A percentile compares a stretch with the other conserved stretches of the same genome.
phyloP scores from a whole-genome alignment of 2,888 invertebrate genomes.

The Ormyrus thymus region DNA sequence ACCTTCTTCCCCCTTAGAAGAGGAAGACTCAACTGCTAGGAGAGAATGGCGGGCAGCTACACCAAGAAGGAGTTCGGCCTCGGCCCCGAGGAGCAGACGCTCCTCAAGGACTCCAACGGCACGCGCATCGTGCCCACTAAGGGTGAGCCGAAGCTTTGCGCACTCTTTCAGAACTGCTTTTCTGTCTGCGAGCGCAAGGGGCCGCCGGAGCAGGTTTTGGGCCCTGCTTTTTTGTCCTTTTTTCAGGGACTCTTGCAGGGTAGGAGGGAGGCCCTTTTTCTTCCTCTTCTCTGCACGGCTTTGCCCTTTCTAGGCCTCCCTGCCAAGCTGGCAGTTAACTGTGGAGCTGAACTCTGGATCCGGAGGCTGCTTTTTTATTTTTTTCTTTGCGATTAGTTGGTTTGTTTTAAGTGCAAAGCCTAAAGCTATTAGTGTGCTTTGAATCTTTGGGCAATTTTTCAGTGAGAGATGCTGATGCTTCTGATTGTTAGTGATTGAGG shows the following conservation, averaged over 20 bases:
- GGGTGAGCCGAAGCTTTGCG: slow-evolving; percentile 59
- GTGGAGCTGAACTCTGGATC: no score
- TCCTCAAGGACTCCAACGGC: slow-evolving; percentile 69
- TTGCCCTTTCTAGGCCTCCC: slow-evolving; percentile 27
- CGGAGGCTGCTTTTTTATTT: no score
- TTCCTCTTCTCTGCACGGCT: slow-evolving; percentile 4
- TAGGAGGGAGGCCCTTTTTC: slow-evolving; percentile 10
- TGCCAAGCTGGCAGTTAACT: background rate
- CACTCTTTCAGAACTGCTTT: background rate
- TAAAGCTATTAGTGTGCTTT: no score
- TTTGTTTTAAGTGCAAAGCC: no score
- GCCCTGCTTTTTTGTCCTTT: background rate
- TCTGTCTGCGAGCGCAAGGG: background rate
- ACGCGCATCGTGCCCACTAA: slow-evolving; percentile 67
- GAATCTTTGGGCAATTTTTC: no score
- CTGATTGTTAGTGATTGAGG: no score
- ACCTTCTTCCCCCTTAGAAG: background rate
- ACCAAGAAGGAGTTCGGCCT: slow-evolving; percentile 71
- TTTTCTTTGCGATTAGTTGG: no score
- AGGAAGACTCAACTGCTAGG: background rate
- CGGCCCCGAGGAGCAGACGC: slow-evolving; percentile 72
- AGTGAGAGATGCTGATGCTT: no score
- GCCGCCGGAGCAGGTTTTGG: slow-evolving; percentile 3
- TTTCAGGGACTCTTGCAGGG: background rate
- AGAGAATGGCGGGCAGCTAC: slow-evolving; percentile 71